A percentile compares a stretch with the other conserved stretches of the same genome.
phyloP scores from a whole-genome alignment of 64 coral and sea anemone genomes.

The Pocillopora damicornis region DNA sequence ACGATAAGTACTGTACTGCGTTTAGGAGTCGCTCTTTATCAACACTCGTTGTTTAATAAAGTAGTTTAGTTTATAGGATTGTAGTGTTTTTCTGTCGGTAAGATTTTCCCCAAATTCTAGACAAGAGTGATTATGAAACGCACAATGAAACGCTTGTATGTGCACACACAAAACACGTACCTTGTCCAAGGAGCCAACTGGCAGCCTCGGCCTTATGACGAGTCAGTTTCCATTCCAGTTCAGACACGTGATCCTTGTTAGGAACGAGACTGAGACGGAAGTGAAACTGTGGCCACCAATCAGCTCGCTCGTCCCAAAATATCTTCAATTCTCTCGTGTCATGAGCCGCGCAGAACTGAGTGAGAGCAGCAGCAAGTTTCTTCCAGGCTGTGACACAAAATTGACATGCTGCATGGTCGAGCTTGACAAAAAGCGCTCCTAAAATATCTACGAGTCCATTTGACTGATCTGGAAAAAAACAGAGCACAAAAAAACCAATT shows the following conservation, averaged over 20 bases:
- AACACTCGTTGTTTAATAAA: too few species aligned
- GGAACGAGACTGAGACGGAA: constrained; percentile 48
- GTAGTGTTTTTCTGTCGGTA: too few species aligned
- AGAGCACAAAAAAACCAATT: not conserved
- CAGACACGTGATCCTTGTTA: not conserved
- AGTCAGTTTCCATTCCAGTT: constrained; percentile 23
- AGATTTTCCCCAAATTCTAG: too few species aligned
- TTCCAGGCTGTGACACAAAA: constrained; percentile 42
- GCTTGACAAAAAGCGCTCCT: constrained; percentile 72
- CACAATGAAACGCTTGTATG: not conserved
- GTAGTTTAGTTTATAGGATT: too few species aligned
- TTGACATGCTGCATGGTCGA: constrained; percentile 73
- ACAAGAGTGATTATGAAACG: not conserved
- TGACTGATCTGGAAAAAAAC: constrained; percentile 30
- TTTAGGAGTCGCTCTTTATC: too few species aligned
- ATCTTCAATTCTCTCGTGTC: constrained; percentile 2
- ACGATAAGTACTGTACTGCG: too few species aligned
- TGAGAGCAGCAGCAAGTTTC: constrained; percentile 19
- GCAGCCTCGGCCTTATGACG: constrained; percentile 58
- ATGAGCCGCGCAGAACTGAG: not conserved
- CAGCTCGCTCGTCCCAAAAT: constrained; percentile 58
- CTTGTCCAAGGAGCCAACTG: constrained; percentile 50
- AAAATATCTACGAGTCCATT: constrained; percentile 25
- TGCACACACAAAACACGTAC: not conserved
- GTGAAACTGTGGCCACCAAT: constrained; percentile 93